Evolutionary conservation across 2,888 invertebrate species (phyloP), one percentile per base, ranked within the genome.

Genomic region (Ophioninae sp.): DNA sequence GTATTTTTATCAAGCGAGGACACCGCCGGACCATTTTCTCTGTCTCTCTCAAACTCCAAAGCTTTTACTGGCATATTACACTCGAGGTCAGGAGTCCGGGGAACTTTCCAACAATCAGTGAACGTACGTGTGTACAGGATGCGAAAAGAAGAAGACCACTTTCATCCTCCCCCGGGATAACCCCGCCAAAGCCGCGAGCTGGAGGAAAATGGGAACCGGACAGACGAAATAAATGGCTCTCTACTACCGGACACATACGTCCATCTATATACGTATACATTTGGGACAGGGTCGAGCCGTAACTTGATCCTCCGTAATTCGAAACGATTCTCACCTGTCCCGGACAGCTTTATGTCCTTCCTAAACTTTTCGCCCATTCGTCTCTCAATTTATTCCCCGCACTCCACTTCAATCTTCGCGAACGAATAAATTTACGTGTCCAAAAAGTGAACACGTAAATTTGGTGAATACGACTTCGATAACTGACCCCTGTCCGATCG

Each of bases 161-260:
- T 79, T 84, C 74, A 83, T 84, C 76, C 82, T 85, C 83, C 77
- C 59, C 62, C 61, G 78, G 78, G 64, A 81, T 81, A 81, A 81
- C 77, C 73, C 80, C 78, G 73, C 67, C 50, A 41, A 67, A 78
- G 70, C 81, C 74, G 67, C 77, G 68, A 81, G 74, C 59, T 21
- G 1, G 72, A 41, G 74, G 69, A 74, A 74, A 80, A 65, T 72
- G 77, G 56, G 37, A 70, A 41, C 37, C 41, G 83, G 64, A 74
- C 83, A 56, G 80, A 83, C 74, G 61, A 70, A 78, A 83, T 74
- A 81, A 83, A 81, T 74, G 77, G 79, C 41, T 72, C 44, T 50
- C 76, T 56, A 21, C 72, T 56, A 39, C 30, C 39, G 13, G 10
- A 23, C 41, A 23, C 17, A 37, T 57, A 65, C 7, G 17, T 20